Evolutionary conservation across 1,140 invertebrate species (phyloP).

Genomic region (Orchestia grillus): DNA sequence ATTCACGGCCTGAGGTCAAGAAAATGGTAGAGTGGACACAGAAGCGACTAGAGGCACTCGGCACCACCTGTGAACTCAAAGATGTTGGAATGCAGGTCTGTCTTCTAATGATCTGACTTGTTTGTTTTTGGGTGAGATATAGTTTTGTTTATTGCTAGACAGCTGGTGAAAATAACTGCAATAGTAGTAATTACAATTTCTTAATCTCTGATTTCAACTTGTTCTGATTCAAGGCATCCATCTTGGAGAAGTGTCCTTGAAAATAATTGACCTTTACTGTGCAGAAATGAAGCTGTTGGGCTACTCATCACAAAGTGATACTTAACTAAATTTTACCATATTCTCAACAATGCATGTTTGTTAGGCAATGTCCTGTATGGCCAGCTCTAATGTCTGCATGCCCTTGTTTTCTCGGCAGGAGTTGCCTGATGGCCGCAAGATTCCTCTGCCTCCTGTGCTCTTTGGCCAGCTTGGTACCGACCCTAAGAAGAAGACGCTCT

Average conservation of each 20-base stretch:
- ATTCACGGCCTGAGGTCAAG: constrained; percentile 80
- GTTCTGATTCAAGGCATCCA: too few species aligned
- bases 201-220: too few species aligned
- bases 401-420: constrained; percentile 71
- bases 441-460: constrained; percentile 89
- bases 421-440: constrained; percentile 79
- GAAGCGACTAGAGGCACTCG: constrained; percentile 81
- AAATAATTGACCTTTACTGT: too few species aligned
- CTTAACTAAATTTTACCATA: too few species aligned
- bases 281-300: too few species aligned
- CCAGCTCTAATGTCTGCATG: neutral
- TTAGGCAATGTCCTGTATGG: neutral
- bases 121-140: too few species aligned
- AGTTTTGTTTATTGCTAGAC: too few species aligned
- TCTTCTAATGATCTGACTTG: neutral
- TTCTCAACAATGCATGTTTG: too few species aligned
- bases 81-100: constrained; percentile 83
- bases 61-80: constrained; percentile 81
- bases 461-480: constrained; percentile 89
- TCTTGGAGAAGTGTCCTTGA: too few species aligned
- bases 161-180: too few species aligned
- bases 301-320: too few species aligned
- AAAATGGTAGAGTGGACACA: constrained; percentile 87
- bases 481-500: constrained; percentile 86
- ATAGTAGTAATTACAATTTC: too few species aligned